Conservation (phyloP, 2,888 invertebrate species). For the Stenodera caucasica region DNA sequence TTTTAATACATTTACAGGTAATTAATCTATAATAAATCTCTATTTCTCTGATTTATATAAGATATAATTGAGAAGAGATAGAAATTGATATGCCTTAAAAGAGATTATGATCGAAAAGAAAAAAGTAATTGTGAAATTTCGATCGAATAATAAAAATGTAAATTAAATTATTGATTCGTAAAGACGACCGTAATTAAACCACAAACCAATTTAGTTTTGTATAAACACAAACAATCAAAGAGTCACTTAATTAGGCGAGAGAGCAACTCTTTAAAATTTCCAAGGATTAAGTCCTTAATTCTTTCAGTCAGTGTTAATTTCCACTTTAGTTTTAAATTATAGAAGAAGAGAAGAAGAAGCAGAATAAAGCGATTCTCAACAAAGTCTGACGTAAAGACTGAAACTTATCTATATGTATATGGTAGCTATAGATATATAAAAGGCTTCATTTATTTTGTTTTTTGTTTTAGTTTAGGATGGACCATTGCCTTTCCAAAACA, state of each 20-base stretch:
- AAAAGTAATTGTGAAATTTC: background rate
- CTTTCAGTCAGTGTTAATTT: slow-evolving; percentile 42
- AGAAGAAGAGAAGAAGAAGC: slow-evolving; percentile 38
- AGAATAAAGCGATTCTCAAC: slow-evolving; percentile 32
- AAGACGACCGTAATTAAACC: slow-evolving; percentile 40
- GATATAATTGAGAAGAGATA: background rate
- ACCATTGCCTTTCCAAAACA: slow-evolving; percentile 57
- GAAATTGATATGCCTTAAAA: background rate
- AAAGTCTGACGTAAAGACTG: slow-evolving; percentile 23
- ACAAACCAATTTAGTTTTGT: slow-evolving; percentile 41
- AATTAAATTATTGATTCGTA: slow-evolving; percentile 1
- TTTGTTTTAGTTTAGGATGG: slow-evolving; percentile 34
- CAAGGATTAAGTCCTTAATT: slow-evolving; percentile 48
- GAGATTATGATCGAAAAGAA: background rate
- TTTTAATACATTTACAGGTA: slow-evolving; percentile 11
- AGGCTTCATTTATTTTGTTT: slow-evolving; percentile 12
- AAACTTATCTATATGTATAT: background rate
- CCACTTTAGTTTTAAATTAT: slow-evolving; percentile 50
- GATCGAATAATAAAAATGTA: background rate
- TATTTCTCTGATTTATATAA: background rate
- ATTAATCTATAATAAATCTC: slow-evolving; percentile 41
- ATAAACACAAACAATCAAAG: slow-evolving; percentile 24
- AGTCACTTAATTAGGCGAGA: slow-evolving; percentile 43
- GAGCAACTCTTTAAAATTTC: slow-evolving; percentile 38
- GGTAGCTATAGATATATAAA: slow-evolving; percentile 8